A percentile compares a stretch with the other conserved stretches of the same genome.
These are phyloP conservation scores for Quadriops clusia DNA, from an alignment of 2,888 invertebrate species.

Conservation along the genomic window DNA sequence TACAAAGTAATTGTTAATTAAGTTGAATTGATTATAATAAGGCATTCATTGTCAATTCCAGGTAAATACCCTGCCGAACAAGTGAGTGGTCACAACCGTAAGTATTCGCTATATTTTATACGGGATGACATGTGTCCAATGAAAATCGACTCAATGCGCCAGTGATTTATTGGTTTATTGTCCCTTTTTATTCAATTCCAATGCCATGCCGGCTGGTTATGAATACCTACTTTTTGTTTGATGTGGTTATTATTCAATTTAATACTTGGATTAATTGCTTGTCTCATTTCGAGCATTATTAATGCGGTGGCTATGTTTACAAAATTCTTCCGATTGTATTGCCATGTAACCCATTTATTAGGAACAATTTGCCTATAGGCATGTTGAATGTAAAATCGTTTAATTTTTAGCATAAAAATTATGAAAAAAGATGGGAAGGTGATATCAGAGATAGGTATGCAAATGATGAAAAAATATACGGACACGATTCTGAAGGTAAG, in stretches of 20 bases:
- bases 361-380: no score
- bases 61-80: slow-evolving; percentile 19
- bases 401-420: no score
- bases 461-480: no score
- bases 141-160: slow-evolving; percentile 24
- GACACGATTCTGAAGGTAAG: no score
- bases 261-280: slow-evolving; percentile 13
- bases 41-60: slow-evolving; percentile 16
- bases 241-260: slow-evolving; percentile 16
- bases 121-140: slow-evolving; percentile 25
- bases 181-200: slow-evolving; percentile 23
- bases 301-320: no score
- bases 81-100: slow-evolving; percentile 6
- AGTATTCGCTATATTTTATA: slow-evolving; percentile 18
- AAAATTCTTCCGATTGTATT: no score
- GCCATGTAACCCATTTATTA: no score
- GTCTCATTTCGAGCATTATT: no score
- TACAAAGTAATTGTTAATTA: slow-evolving; percentile 25
- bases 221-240: slow-evolving; percentile 23
- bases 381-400: no score
- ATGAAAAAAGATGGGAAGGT: no score
- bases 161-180: slow-evolving; percentile 27
- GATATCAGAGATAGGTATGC: no score
- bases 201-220: slow-evolving; percentile 21
- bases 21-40: slow-evolving; percentile 18